phyloP scores from a whole-genome alignment of 2,888 invertebrate genomes.

The Diachrysia chrysitis region DNA sequence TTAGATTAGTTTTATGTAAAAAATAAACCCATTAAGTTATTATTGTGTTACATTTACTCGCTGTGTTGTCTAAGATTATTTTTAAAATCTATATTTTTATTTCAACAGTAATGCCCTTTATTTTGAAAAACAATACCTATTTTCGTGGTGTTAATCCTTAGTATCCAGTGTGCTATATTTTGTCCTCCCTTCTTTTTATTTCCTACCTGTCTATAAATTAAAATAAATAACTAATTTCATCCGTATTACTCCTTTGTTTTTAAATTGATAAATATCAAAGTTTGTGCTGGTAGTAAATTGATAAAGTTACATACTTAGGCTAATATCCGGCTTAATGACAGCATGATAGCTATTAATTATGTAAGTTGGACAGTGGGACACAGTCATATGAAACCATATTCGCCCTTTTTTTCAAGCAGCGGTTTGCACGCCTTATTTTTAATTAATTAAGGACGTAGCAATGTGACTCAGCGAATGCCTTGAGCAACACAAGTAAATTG shows the following conservation, averaged over 20 bases:
- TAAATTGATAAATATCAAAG: conserved; percentile 52
- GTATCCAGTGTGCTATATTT: too few relatives aligned
- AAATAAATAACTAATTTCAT: too few relatives aligned
- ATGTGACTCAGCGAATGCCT: background rate
- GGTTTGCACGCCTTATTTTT: background rate
- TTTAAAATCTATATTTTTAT: too few relatives aligned
- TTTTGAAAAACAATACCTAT: too few relatives aligned
- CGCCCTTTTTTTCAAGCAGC: background rate
- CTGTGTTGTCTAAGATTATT: too few relatives aligned
- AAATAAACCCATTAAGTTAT: background rate
- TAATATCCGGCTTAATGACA: conserved; percentile 54
- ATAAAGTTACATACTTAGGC: conserved; percentile 57
- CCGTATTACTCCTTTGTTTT: conserved; percentile 11
- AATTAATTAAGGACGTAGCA: background rate
- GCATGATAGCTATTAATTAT: conserved; percentile 52
- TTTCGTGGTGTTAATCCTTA: too few relatives aligned
- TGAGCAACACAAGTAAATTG: too few relatives aligned
- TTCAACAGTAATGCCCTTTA: too few relatives aligned
- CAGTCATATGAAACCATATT: conserved; percentile 4
- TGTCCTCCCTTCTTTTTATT: too few relatives aligned
- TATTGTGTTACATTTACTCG: too few relatives aligned
- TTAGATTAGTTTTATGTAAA: conserved; percentile 9
- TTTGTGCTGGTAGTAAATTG: conserved; percentile 50
- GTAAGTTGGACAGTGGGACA: conserved; percentile 23
- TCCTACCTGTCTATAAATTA: too few relatives aligned